Conservation (phyloP, 1,140 invertebrate genomes). For the Drosophila subobscura region DNA sequence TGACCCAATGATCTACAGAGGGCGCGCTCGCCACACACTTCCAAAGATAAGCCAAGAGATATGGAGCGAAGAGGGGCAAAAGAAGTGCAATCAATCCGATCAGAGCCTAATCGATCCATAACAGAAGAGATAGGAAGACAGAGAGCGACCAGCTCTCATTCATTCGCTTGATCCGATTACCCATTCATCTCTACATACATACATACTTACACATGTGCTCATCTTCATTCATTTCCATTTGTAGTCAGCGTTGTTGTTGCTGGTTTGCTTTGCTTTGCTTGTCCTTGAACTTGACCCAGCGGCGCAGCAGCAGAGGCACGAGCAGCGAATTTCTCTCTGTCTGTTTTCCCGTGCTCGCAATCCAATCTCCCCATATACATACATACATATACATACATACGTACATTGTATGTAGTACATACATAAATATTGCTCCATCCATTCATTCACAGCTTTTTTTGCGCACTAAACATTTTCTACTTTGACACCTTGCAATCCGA, state of each 20-base stretch:
- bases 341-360: slow-evolving; percentile 15
- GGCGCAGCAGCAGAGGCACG: slow-evolving; percentile 44
- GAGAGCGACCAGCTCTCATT: background rate
- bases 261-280: slow-evolving; percentile 28
- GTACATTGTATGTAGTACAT: background rate
- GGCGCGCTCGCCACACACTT: slow-evolving; percentile 49
- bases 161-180: slow-evolving; percentile 10
- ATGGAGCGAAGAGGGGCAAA: slow-evolving; percentile 25
- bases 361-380: slow-evolving; percentile 3
- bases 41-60: slow-evolving; percentile 28
- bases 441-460: slow-evolving; percentile 56
- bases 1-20: slow-evolving; percentile 81
- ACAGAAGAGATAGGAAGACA: slow-evolving; percentile 1
- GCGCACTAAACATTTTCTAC: slow-evolving; percentile 55
- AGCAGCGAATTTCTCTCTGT: background rate
- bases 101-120: slow-evolving; percentile 33
- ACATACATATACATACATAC: too few relatives aligned
- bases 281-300: slow-evolving; percentile 79
- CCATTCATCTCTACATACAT: slow-evolving; percentile 1
- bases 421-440: slow-evolving; percentile 44
- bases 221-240: slow-evolving; percentile 64
- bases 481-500: slow-evolving; percentile 47
- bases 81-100: slow-evolving; percentile 64
- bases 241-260: slow-evolving; percentile 19
- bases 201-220: slow-evolving; percentile 29